Conservation (phyloP, 2,113 vertebrate genomes). For the Mastomys coucha region DNA sequence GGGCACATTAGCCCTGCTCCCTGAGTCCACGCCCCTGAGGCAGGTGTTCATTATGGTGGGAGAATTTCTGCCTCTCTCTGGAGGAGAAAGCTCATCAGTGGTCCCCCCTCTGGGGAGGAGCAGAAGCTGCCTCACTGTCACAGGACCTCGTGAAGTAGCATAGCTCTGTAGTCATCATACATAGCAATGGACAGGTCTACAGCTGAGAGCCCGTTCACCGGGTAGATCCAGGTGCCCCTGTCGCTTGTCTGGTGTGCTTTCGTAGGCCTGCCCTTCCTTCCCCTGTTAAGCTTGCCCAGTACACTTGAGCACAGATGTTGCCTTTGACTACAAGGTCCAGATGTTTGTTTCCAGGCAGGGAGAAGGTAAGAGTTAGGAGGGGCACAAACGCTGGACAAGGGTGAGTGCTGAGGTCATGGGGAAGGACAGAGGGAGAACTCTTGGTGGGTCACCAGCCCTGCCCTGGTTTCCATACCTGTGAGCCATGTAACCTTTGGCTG, state of each 20-base stretch:
- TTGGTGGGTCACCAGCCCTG: background rate
- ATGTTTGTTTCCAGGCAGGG: background rate
- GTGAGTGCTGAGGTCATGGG: background rate
- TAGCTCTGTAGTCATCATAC: background rate
- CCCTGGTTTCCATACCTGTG: background rate
- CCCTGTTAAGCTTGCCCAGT: background rate
- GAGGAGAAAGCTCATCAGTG: background rate
- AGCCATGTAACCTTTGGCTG: background rate
- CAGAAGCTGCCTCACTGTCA: background rate
- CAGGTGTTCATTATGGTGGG: background rate
- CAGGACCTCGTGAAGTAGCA: background rate
- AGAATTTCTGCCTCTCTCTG: background rate
- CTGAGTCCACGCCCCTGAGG: fast-evolving
- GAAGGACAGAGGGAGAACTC: background rate
- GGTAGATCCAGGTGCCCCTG: background rate
- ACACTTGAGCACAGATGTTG: background rate
- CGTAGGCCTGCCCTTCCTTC: background rate
- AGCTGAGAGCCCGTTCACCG: background rate
- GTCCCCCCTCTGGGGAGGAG: background rate
- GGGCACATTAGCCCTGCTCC: background rate
- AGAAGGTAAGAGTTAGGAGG: background rate
- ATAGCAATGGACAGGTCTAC: background rate
- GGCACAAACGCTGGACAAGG: background rate
- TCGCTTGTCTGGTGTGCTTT: background rate
- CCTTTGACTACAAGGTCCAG: background rate